phyloP scores from a whole-genome alignment of 2,888 invertebrate genomes.

The Chymomyza caudatula region DNA sequence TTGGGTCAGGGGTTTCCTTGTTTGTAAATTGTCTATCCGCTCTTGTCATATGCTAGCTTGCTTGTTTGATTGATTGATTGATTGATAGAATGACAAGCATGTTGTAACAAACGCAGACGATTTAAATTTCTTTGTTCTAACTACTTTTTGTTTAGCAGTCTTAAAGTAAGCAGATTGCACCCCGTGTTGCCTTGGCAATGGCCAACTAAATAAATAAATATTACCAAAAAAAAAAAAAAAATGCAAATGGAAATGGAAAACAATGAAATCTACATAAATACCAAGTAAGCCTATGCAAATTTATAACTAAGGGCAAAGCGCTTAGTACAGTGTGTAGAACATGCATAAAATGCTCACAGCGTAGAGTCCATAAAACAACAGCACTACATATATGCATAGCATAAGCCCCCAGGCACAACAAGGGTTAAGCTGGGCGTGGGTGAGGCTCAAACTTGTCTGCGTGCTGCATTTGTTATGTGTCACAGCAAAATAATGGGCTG shows the following conservation, averaged over 20 bases:
- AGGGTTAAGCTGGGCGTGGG: background rate
- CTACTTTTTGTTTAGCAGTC: background rate
- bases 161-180: background rate
- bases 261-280: background rate
- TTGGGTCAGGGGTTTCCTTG: constrained; percentile 1
- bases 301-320: background rate
- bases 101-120: constrained; percentile 1
- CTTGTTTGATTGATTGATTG: constrained; percentile 16
- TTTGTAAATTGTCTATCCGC: background rate
- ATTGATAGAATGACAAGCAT: constrained; percentile 11
- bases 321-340: too few relatives aligned
- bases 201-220: constrained; percentile 2
- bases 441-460: background rate
- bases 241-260: background rate
- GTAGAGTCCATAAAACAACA: background rate
- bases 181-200: constrained; percentile 1
- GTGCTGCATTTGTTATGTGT: constrained; percentile 6
- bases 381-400: background rate
- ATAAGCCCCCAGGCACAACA: background rate
- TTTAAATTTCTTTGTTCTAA: background rate
- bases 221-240: too few relatives aligned
- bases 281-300: background rate
- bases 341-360: background rate
- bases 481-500: constrained; percentile 4
- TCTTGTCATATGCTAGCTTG: background rate